These are phyloP conservation scores for Nipponia nippon DNA, from an alignment of 2,113 vertebrate genomes.

Conservation along the genomic window DNA sequence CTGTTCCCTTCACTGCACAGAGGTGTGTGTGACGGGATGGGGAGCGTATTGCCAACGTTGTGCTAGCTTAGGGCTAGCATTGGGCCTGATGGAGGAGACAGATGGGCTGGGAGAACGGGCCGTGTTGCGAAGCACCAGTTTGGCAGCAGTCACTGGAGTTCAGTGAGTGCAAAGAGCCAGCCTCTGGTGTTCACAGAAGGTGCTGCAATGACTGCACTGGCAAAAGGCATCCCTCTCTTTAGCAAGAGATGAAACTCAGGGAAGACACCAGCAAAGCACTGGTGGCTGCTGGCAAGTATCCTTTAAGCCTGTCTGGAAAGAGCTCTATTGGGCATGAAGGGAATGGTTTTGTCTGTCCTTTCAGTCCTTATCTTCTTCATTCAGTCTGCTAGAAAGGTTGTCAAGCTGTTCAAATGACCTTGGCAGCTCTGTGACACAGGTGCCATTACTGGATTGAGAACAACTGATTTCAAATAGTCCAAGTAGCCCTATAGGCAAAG, in stretches of 20 bases:
- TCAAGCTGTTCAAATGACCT: background rate
- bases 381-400: background rate
- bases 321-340: background rate
- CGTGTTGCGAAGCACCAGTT: accelerated
- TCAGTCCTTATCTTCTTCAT: background rate
- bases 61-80: background rate
- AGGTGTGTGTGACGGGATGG: background rate
- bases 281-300: background rate
- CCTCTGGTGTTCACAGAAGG: background rate
- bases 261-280: background rate
- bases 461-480: background rate
- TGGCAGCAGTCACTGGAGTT: background rate
- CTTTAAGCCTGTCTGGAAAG: background rate
- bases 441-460: background rate
- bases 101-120: background rate
- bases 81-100: background rate
- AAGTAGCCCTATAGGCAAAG: background rate
- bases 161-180: background rate
- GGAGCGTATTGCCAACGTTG: accelerated
- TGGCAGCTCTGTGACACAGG: background rate
- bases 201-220: background rate
- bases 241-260: background rate
- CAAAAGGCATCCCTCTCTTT: background rate
- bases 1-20: background rate
- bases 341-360: background rate